phyloP scores from a whole-genome alignment of 2,888 invertebrate genomes.

The Merodon equestris region DNA sequence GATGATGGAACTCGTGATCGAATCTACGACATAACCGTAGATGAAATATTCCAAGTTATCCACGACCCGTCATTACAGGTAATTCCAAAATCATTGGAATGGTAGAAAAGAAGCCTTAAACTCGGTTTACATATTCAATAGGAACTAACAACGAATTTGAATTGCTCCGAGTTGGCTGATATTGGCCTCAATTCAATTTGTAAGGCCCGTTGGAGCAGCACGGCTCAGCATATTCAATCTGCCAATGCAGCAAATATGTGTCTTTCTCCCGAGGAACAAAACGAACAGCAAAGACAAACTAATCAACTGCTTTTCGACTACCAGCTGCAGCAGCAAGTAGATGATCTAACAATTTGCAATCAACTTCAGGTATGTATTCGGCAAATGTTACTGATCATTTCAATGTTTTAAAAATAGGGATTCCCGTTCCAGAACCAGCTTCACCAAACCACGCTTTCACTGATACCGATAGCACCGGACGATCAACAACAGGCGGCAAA shows the following conservation, averaged over 20 bases:
- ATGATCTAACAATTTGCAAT: slow-evolving; percentile 79
- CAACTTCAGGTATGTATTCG: slow-evolving; percentile 75
- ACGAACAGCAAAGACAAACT: slow-evolving; percentile 75
- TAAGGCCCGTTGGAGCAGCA: slow-evolving; percentile 77
- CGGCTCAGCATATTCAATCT: slow-evolving; percentile 73
- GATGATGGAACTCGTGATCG: slow-evolving; percentile 75
- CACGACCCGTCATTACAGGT: slow-evolving; percentile 76
- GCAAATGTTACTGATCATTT: background rate
- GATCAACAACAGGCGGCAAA: slow-evolving; percentile 71
- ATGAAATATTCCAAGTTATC: slow-evolving; percentile 78
- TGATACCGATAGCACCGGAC: slow-evolving; percentile 76
- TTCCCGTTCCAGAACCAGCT: slow-evolving; percentile 71
- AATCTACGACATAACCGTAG: slow-evolving; percentile 77
- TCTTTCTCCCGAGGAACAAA: slow-evolving; percentile 73
- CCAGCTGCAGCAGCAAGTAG: slow-evolving; percentile 79
- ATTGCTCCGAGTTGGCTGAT: slow-evolving; percentile 78
- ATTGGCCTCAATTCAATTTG: slow-evolving; percentile 79
- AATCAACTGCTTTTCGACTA: slow-evolving; percentile 77
- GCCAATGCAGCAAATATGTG: slow-evolving; percentile 70
- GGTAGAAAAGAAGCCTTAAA: background rate
- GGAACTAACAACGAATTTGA: slow-evolving; percentile 78
- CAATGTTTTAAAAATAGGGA: background rate
- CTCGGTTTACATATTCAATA: slow-evolving; percentile 47
- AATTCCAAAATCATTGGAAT: slow-evolving; percentile 18
- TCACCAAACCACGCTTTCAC: slow-evolving; percentile 77